Base-by-base conservation (phyloP, 2,888 invertebrate species). In the Ctena decussata region DNA sequence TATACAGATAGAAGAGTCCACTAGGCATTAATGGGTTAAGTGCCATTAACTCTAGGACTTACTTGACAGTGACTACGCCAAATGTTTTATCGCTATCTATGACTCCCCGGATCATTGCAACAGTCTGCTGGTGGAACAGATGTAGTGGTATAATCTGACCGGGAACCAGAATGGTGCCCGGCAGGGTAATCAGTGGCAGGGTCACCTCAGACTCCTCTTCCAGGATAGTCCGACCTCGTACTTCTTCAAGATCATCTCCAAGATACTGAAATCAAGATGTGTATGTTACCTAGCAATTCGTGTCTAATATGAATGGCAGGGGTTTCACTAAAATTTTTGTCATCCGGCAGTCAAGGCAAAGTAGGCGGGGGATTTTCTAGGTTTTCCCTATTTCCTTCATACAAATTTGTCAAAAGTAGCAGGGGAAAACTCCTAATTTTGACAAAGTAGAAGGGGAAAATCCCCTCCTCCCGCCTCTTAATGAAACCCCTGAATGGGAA, bases 131-230 rank as follows among this genome's bases (percentile, higher is more conserved):
- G 81, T 97, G 96, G 84, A 96, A 96, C 3, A 97, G 96, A 60
- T 97, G 97, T 87, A 98, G 96, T 0, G 98, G 98, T 35, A 98
- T 95, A 0, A 97, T 97, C 95, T 98, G 98, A 0, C 98, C 98
- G 11, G 98, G 98, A 89, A 98, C 97, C 24, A 97, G 95, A 37
- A 98, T 97, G 74, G 98, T 94, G 15, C 94, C 94, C 60, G 97
- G 96, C 83, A 97, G 96, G 70, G 96, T 95, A 46, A 97, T 96
- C 72, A 97, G 94, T 5, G 97, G 97, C 83, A 97, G 94, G 74
- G 89, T 92, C 15, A 96, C 89, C 49, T 91, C 91, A 21, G 93
- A 96, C 60, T 95, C 96, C 88, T 97, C 97, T 44, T 96, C 96
- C 72, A 97, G 95, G 83, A 97, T 96, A 44, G 97, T 97, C n/a